Evolutionary conservation across 2,797 vertebrate genomes (phyloP), one percentile per base, ranked within the genome.

Genomic region (Phoxinus dragarum): DNA sequence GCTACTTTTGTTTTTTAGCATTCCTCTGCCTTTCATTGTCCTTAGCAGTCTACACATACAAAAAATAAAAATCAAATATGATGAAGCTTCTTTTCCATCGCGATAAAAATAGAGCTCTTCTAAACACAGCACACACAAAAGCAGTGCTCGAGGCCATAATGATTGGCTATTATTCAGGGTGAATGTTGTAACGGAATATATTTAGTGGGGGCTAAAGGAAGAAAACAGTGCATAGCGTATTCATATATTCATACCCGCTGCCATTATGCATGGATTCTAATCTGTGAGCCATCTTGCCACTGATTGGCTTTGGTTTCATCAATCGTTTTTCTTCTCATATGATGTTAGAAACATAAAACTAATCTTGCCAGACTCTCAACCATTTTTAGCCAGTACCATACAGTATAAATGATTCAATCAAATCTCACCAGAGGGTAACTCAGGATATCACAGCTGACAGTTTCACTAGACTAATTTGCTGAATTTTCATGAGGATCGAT

Each of bases 261-360:
- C 47, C 36, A 79, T 85, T 86, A 86, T 88, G 84, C 80, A 79
- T 83, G 87, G 34, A 74, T 88, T 78, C 74, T 82, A 85, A 82
- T 88, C 75, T 64, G 49, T 73, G 67, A 78, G 80, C 67, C 44
- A 78, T 74, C 44, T 74, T 74, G 31, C 74, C 38, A 61, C n/a
- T 86, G 84, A 83, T 83, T 86, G 80, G 84, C 56, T 80, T 71
- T 64, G 79, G 56, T 31, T 31, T 83, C 81, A 86, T 86, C 68
- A 83, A 75, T 84, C 40, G 21, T 75, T 80, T 77, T 67, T 82
- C 9, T 82, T 56, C 75, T 72, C 14, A 12, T 72, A 73, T 85
- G 56, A 81, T 82, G 69, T 85, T 27, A 79, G 52, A 73, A 66
- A 72, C 52, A 76, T 66, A 38, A 10, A 73, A 80, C 42, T 66